phyloP scores from a whole-genome alignment of 2,797 vertebrate species.

The Coluber constrictor region DNA sequence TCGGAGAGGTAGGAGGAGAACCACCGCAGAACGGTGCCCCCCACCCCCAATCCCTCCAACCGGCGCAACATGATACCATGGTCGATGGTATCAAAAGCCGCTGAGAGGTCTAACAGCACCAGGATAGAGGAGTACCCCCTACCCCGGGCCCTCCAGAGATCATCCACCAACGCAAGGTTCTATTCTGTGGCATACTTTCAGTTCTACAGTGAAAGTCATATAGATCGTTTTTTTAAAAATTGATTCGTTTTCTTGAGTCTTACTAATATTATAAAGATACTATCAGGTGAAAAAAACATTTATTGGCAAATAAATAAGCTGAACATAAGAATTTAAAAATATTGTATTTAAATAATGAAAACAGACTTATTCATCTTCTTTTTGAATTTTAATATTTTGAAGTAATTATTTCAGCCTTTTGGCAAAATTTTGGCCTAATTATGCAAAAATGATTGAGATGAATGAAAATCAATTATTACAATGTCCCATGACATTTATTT shows the following conservation, averaged over 20 bases:
- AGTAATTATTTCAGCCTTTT: conserved; percentile 42
- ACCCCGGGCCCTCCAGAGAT: no score
- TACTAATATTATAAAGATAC: background rate
- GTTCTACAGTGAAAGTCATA: background rate
- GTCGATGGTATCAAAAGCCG: no score
- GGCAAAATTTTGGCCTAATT: conserved; percentile 47
- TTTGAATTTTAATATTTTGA: background rate
- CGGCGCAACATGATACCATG: no score
- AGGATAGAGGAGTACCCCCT: no score
- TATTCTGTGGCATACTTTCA: background rate
- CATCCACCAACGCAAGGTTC: no score
- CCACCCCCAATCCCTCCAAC: no score
- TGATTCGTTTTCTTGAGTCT: background rate
- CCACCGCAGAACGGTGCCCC: no score
- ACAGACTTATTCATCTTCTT: background rate
- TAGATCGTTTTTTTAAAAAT: background rate
- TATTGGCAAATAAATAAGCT: background rate
- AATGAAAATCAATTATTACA: conserved; percentile 52
- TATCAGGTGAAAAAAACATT: background rate
- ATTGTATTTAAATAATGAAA: background rate
- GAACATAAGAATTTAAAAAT: background rate
- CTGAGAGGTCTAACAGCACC: no score
- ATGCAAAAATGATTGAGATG: conserved; percentile 48
- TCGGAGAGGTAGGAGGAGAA: no score
- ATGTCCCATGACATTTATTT: conserved; percentile 46